Conservation (phyloP, 2,888 invertebrate genomes). For the Drosophila neotestacea region DNA sequence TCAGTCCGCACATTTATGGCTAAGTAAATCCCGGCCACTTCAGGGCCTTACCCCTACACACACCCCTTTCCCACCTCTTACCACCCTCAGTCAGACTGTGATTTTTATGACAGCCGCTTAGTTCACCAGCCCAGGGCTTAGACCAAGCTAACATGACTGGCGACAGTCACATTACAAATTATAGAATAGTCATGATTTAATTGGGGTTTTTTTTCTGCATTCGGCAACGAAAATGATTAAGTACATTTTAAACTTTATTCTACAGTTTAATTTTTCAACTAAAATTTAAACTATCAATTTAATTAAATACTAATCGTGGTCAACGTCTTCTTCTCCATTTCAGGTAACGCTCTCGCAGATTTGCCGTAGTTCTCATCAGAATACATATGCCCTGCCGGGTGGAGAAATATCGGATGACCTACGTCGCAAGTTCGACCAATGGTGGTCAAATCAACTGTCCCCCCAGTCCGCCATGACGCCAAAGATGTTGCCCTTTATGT, state of each 20-base stretch:
- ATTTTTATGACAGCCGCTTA: conserved; percentile 79
- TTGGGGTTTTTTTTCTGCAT: too few relatives aligned
- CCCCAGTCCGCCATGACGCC: conserved; percentile 87
- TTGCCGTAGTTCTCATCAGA: conserved; percentile 91
- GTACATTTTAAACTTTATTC: too few relatives aligned
- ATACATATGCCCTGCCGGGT: conserved; percentile 88
- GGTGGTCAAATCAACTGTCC: conserved; percentile 93
- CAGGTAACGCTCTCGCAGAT: conserved; percentile 93
- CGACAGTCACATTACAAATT: conserved; percentile 18
- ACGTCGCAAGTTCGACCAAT: conserved; percentile 95
- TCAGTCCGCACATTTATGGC: conserved; percentile 65
- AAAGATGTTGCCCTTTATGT: conserved; percentile 86
- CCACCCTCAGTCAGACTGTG: conserved; percentile 51
- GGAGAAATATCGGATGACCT: conserved; percentile 93
- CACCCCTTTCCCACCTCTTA: not conserved
- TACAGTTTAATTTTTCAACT: too few relatives aligned
- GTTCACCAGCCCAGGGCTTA: conserved; percentile 51
- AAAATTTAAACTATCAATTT: too few relatives aligned
- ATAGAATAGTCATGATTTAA: not conserved
- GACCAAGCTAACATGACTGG: conserved; percentile 37
- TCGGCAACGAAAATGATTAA: too few relatives aligned
- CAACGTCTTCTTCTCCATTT: conserved; percentile 40
- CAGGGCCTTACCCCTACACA: conserved; percentile 51
- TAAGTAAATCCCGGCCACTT: conserved; percentile 80
- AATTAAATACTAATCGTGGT: conserved; percentile 40